phyloP scores from a whole-genome alignment of 2,113 vertebrate species.

The Paralichthys olivaceus region DNA sequence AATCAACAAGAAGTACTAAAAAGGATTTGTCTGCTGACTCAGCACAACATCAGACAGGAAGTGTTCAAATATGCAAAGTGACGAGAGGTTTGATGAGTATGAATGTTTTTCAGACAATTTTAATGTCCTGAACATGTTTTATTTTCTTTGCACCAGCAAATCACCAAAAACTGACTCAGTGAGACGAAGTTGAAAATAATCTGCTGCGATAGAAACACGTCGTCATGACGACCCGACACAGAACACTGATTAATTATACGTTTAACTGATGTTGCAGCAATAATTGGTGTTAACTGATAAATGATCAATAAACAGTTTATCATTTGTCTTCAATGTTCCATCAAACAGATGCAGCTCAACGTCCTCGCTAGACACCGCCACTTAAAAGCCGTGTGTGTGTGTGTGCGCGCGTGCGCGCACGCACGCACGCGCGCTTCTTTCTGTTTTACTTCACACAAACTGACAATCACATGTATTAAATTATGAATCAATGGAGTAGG shows the following conservation, averaged over 20 bases:
- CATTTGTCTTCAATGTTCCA: not conserved
- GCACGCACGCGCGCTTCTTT: too few species aligned
- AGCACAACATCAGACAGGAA: not conserved
- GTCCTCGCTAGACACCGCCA: too few species aligned
- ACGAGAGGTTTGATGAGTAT: not conserved
- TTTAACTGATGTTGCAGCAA: too few species aligned
- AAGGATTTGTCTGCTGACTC: not conserved
- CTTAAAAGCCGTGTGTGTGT: too few species aligned
- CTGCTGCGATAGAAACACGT: not conserved
- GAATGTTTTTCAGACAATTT: conserved; percentile 14
- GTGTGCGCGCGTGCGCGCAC: too few species aligned
- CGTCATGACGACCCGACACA: not conserved
- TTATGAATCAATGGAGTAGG: too few species aligned
- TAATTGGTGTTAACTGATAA: too few species aligned
- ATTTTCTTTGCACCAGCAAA: not conserved
- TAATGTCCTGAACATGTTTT: not conserved
- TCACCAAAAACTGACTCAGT: not conserved
- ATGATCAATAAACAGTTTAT: not conserved
- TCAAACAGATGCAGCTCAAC: too few species aligned
- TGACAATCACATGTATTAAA: too few species aligned
- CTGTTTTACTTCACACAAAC: too few species aligned
- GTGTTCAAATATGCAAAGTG: conserved; percentile 53
- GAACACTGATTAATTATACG: not conserved
- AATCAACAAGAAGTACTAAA: conserved; percentile 72
- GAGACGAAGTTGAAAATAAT: not conserved